Conservation (phyloP, 2,113 vertebrate genomes). For the Carlito syrichta region DNA sequence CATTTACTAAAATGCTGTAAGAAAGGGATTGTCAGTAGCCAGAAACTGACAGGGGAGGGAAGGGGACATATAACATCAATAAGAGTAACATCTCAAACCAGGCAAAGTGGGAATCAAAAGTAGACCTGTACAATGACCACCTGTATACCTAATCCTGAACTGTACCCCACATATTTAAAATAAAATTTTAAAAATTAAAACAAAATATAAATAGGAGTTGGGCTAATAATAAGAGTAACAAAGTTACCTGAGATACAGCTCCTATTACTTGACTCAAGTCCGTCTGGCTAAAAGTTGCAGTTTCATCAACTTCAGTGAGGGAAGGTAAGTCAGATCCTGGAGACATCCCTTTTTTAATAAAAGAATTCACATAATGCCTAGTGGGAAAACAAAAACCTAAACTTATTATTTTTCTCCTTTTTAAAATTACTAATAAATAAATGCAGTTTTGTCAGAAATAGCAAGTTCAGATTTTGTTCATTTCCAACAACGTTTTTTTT, state of each 20-base stretch:
- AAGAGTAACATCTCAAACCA: no score
- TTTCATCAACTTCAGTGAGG: slow-evolving; percentile 85
- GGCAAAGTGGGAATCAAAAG: no score
- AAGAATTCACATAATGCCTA: slow-evolving; percentile 75
- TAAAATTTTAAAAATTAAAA: no score
- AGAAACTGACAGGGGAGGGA: no score
- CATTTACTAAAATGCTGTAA: no score
- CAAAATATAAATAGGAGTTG: no score
- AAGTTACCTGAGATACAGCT: slow-evolving; percentile 80
- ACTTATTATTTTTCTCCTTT: neutral
- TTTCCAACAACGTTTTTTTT: neutral
- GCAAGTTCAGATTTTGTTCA: neutral
- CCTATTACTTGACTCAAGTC: slow-evolving; percentile 38
- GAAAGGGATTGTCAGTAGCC: no score
- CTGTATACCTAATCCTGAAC: no score
- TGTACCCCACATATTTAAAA: no score
- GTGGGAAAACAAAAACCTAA: slow-evolving; percentile 18
- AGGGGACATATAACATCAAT: no score
- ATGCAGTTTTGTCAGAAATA: neutral
- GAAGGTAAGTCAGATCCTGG: slow-evolving; percentile 72
- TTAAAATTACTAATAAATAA: neutral
- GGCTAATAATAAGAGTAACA: neutral
- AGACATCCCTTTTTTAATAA: slow-evolving; percentile 69
- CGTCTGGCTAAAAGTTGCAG: slow-evolving; percentile 29
- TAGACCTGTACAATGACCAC: no score